Conservation (phyloP, 2,797 vertebrate species). For the Poecilia wingei region DNA sequence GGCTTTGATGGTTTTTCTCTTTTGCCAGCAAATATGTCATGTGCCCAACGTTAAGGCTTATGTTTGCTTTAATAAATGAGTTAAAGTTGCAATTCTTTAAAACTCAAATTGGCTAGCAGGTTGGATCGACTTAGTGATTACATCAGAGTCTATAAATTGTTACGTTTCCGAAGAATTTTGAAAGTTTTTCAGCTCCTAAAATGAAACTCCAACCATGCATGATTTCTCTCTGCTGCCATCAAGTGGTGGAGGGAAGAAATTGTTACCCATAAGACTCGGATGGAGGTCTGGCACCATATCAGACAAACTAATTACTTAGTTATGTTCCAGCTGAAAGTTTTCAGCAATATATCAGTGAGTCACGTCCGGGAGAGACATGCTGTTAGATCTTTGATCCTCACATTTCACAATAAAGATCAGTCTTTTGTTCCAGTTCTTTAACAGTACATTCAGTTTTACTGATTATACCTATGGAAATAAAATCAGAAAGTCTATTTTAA, state of each 20-base stretch:
- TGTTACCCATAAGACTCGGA: accelerated
- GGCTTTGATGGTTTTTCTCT: neutral
- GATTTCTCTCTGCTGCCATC: neutral
- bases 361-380: neutral
- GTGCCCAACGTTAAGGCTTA: neutral
- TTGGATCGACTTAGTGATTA: neutral
- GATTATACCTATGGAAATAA: neutral
- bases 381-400: neutral
- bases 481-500: neutral
- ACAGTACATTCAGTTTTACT: neutral
- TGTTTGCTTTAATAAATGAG: neutral
- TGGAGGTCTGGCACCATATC: neutral
- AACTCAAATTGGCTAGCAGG: neutral
- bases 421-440: neutral
- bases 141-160: neutral
- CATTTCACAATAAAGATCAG: neutral
- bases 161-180: neutral
- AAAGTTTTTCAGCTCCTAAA: neutral
- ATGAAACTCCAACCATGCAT: no score
- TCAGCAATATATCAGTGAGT: neutral
- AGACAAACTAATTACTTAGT: neutral
- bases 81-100: neutral
- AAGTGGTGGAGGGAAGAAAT: neutral
- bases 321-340: neutral
- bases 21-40: neutral